Evolutionary conservation across 2,888 invertebrate species (phyloP), one percentile per base, ranked within the genome.

Genomic region (Heteromyza rotundicornis): DNA sequence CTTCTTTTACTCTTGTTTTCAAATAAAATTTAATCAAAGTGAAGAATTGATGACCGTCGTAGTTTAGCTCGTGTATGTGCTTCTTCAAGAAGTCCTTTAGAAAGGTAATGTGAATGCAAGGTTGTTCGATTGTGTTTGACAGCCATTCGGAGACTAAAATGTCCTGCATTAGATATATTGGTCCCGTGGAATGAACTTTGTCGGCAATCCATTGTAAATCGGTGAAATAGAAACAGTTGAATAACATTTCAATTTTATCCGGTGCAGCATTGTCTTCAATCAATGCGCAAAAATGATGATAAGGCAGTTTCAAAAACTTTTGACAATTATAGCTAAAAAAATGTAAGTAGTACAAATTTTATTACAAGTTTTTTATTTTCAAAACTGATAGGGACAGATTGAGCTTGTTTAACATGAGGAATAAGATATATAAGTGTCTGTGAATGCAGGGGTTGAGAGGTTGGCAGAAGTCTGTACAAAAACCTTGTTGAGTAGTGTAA

Each of bases 41-140:
- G 72, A 90, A 92, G 73, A 95, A 89, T 81, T 95, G 95, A 73
- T 89, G 86, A 32, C 92, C 92, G 79, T 95, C 94, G 71, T 92
- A 91, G 73, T 89, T 89, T 58, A 95, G 83, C 16, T 92, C 90
- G 73, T 87, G 87, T 3, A 90, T 87, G 71, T 91, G 89, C 0
- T 87, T 85, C 81, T 90, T 89, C 63, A 95, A 86, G 64, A 92
- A 88, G 67, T 90, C 88, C 73, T 88, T 87, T 2, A 82, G 67
- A 36, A 82, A 69, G 72, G 68, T 70, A 61, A 82, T 79, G 66
- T 80, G 80, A 36, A 71, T 68, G 59, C 87, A 86, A 1, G 85
- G 69, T 0, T 84, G 83, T n/a, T 71, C 68, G 22, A 65, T 62
- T 55, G 55, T 63, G 44, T 69, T 68, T 2, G 78, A 68, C 60